phyloP scores from a whole-genome alignment of 2,113 vertebrate genomes.

The Mesocricetus auratus region DNA sequence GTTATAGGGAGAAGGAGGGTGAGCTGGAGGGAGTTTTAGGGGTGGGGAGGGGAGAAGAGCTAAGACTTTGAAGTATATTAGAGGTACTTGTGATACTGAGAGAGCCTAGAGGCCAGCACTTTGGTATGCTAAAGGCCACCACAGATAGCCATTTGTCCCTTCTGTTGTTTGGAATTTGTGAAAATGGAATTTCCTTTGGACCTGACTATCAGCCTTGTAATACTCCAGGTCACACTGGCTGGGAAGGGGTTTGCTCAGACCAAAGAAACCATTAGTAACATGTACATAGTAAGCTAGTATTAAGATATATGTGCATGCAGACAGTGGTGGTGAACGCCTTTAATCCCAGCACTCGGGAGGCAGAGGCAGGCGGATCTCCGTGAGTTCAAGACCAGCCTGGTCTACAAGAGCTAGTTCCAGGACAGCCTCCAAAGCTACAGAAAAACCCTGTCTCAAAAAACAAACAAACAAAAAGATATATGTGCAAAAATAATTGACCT shows the following conservation, averaged over 20 bases:
- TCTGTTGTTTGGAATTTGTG: background rate
- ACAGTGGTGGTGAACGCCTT: too few relatives aligned
- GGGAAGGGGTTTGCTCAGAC: background rate
- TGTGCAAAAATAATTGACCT: background rate
- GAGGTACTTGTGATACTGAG: background rate
- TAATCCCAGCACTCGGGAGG: too few relatives aligned
- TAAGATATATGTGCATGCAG: background rate
- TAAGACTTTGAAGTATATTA: background rate
- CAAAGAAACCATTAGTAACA: background rate
- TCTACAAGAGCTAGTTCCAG: too few relatives aligned
- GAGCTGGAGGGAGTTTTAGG: background rate
- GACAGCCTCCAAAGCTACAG: too few relatives aligned
- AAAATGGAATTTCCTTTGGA: background rate
- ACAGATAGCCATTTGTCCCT: background rate
- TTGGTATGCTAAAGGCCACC: background rate
- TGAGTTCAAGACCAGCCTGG: too few relatives aligned
- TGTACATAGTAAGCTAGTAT: background rate
- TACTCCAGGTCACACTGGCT: background rate
- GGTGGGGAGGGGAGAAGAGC: background rate
- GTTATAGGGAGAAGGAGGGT: background rate
- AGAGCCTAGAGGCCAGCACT: background rate
- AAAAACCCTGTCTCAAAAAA: too few relatives aligned
- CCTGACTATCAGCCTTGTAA: background rate
- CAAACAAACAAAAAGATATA: background rate
- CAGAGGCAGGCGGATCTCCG: too few relatives aligned